Evolutionary conservation across 2,113 vertebrate species (phyloP), one percentile per base, ranked within the genome.

Genomic region (Canis aureus): DNA sequence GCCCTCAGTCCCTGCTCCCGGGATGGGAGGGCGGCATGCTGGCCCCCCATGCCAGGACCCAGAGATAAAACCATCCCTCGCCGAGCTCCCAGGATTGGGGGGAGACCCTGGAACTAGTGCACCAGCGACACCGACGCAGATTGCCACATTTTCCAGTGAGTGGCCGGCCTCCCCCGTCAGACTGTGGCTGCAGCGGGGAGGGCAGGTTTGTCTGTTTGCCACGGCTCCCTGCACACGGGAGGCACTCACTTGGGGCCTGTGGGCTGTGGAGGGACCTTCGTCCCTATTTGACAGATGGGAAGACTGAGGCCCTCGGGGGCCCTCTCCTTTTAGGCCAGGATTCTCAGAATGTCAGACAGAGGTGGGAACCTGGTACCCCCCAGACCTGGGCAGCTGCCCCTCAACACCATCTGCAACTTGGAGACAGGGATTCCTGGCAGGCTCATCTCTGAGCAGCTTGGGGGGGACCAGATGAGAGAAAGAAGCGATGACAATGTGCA

Each of bases 101-200:
- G 66, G 62, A n/a, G 71, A 35, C 64, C 89, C 67, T 23, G 29
- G n/a, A 17, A 29, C 74, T 86, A 32, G 89, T 0, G 4, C 73
- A 15, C 9, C 25, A 0, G 0, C 0, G 81, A 19, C n/a, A 43
- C 49, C 0, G 5, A 62, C 0, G 27, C 16, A 16, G 3, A 22
- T 22, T 27, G 60, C 20, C 69, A 2, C 11, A 11, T 57, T 69
- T 79, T 16, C 79, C 23, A 8, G 57, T 11, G 15, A 16, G 62
- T 3, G 9, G 23, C 9, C 25, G 0, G 60, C 57, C 95, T 79
- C 69, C 55, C 32, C 60, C 60, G 5, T 32, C 81, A 32, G 76
- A 25, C 88, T 35, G 16, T 43, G 83, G 27, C 49, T n/a, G 51
- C 11, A 0, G n/a, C 13, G 22, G 85, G 73, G 3, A 20, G 55